These are phyloP conservation scores for Orientallactaga bullata DNA, from an alignment of 2,113 vertebrate genomes.

Conservation along the genomic window DNA sequence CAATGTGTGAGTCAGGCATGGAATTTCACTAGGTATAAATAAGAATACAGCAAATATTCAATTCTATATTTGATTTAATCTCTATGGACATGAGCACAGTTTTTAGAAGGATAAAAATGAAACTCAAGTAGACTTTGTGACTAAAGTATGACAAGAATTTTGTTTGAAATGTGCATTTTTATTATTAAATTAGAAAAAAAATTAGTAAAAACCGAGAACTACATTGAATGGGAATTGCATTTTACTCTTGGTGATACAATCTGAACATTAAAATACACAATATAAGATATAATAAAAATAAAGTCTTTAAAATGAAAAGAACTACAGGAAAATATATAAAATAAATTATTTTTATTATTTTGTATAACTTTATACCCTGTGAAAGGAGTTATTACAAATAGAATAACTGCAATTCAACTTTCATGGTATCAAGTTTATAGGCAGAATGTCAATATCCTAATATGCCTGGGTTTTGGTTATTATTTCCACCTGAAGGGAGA, in stretches of 20 bases:
- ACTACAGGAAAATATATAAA: not conserved
- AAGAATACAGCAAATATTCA: slow-evolving; percentile 48
- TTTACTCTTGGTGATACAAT: slow-evolving; percentile 40
- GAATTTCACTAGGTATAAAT: slow-evolving; percentile 65
- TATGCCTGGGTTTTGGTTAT: slow-evolving; percentile 47
- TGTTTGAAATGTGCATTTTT: slow-evolving; percentile 22
- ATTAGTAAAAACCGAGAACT: slow-evolving; percentile 29
- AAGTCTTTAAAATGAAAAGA: not conserved
- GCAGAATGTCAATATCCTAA: not conserved
- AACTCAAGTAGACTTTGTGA: not conserved
- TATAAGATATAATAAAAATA: not conserved
- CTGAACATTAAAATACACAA: not conserved
- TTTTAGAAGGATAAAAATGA: slow-evolving; percentile 36
- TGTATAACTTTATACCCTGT: not conserved
- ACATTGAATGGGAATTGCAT: not conserved
- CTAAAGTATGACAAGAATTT: not conserved
- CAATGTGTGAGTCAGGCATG: not conserved
- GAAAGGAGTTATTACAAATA: slow-evolving; percentile 36
- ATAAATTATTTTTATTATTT: slow-evolving; percentile 32
- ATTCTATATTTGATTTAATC: slow-evolving; percentile 44
- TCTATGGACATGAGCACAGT: not conserved
- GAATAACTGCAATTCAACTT: slow-evolving; percentile 24
- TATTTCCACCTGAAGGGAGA: slow-evolving; percentile 63
- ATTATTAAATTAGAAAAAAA: slow-evolving; percentile 30
- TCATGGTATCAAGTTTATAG: slow-evolving; percentile 7